Evolutionary conservation across 2,113 vertebrate genomes (phyloP).

Genomic region (Bos javanicus): DNA sequence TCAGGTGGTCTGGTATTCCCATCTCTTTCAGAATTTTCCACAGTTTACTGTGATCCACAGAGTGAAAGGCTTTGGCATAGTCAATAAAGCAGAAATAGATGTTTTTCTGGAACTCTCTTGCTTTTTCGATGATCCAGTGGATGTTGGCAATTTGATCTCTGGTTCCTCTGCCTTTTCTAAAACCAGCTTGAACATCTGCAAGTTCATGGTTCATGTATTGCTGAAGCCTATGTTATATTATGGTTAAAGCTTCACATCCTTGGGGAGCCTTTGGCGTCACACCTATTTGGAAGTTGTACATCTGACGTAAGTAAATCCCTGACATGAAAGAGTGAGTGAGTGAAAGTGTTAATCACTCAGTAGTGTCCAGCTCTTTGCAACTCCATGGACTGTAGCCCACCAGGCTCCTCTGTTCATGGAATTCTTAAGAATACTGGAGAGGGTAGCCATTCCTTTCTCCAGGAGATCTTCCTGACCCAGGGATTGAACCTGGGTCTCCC

Average conservation of each 20-base stretch:
- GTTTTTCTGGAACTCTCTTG: too few species aligned
- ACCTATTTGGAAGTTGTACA: neutral
- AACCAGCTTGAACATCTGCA: too few species aligned
- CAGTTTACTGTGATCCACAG: too few species aligned
- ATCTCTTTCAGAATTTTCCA: too few species aligned
- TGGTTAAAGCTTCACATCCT: neutral
- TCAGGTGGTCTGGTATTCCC: too few species aligned
- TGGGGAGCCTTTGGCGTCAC: neutral
- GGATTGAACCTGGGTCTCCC: neutral
- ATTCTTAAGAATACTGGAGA: neutral
- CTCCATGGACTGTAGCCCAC: neutral
- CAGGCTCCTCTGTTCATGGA: neutral
- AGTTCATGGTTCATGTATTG: too few species aligned
- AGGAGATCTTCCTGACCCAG: neutral
- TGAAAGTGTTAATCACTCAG: neutral
- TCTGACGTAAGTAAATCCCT: neutral
- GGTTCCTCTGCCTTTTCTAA: too few species aligned
- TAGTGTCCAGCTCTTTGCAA: rapidly evolving
- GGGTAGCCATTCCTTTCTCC: neutral
- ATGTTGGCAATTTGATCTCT: too few species aligned
- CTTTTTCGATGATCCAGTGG: too few species aligned
- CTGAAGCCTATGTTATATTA: neutral
- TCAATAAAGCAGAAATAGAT: too few species aligned
- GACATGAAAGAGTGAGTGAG: neutral
- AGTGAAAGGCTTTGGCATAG: too few species aligned